Evolutionary conservation across 2,797 vertebrate genomes (phyloP).

Genomic region (Oryzias dopingdopingensis): DNA sequence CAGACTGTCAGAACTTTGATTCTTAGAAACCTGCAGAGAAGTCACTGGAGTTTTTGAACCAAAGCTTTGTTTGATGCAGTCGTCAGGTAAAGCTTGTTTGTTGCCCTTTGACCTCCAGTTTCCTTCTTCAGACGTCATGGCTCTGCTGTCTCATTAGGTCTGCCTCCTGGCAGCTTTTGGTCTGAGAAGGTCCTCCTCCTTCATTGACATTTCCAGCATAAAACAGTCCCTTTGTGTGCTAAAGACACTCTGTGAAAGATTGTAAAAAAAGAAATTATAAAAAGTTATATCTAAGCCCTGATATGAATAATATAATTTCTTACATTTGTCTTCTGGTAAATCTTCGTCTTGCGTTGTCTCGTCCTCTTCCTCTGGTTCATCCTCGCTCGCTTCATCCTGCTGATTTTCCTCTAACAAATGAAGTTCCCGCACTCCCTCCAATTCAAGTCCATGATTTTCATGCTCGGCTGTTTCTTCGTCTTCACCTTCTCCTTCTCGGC

Average conservation of each 20-base stretch:
- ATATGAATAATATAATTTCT: conserved; percentile 18
- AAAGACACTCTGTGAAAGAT: conserved; percentile 51
- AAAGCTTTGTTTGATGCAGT: conserved; percentile 67
- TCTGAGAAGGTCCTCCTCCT: conserved; percentile 29
- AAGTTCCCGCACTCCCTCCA: conserved; percentile 18
- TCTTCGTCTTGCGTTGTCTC: conserved; percentile 15
- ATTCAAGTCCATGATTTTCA: conserved; percentile 5
- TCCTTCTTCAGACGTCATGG: conserved; percentile 4
- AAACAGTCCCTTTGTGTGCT: conserved; percentile 17
- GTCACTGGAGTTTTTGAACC: too few species aligned
- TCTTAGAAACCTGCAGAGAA: too few species aligned
- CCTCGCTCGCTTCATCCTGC: conserved; percentile 28
- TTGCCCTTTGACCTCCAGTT: conserved; percentile 14
- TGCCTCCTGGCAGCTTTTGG: conserved; percentile 23
- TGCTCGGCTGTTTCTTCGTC: conserved; percentile 10
- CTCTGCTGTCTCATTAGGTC: conserved; percentile 29
- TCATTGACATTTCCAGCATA: conserved; percentile 31
- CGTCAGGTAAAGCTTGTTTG: conserved; percentile 44
- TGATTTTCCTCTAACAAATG: conserved; percentile 15
- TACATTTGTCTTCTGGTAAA: conserved; percentile 53
- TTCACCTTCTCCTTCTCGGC: conserved; percentile 3
- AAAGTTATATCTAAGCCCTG: not conserved
- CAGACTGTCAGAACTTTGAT: too few species aligned
- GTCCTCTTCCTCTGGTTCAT: conserved; percentile 29
- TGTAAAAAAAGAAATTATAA: not conserved